phyloP scores from a whole-genome alignment of 2,113 vertebrate genomes.

The Pandion haliaetus region DNA sequence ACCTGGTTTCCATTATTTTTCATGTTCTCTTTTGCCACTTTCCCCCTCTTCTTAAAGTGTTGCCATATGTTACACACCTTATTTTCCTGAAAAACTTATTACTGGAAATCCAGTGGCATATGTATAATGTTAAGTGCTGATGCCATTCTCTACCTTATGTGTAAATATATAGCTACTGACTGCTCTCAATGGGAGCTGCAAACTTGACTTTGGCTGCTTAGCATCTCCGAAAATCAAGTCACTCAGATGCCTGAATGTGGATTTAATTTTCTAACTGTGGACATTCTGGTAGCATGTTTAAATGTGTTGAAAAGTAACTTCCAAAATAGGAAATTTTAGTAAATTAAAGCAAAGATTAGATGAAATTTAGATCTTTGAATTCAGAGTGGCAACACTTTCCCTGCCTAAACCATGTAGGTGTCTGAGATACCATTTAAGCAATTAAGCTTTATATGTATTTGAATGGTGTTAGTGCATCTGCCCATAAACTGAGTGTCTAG shows the following conservation, averaged over 20 bases:
- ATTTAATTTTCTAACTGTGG: background rate
- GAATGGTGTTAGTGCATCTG: background rate
- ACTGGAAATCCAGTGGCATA: background rate
- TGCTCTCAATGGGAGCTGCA: background rate
- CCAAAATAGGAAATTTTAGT: background rate
- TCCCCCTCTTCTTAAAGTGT: background rate
- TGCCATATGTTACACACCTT: background rate
- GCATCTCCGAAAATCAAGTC: background rate
- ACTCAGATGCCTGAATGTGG: background rate
- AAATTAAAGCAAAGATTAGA: background rate
- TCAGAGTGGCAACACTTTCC: background rate
- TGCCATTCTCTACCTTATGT: background rate
- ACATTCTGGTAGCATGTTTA: background rate
- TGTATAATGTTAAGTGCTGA: background rate
- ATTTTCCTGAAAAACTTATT: conserved; percentile 17
- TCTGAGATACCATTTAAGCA: background rate
- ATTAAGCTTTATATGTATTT: background rate
- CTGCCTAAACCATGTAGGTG: background rate
- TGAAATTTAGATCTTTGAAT: background rate
- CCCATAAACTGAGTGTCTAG: background rate
- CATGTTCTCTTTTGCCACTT: background rate
- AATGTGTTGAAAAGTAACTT: background rate
- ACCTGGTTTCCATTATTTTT: conserved; percentile 46
- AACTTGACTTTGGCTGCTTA: background rate
- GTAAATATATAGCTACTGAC: background rate